phyloP scores from a whole-genome alignment of 2,888 invertebrate species.

The Phengaris alcon region DNA sequence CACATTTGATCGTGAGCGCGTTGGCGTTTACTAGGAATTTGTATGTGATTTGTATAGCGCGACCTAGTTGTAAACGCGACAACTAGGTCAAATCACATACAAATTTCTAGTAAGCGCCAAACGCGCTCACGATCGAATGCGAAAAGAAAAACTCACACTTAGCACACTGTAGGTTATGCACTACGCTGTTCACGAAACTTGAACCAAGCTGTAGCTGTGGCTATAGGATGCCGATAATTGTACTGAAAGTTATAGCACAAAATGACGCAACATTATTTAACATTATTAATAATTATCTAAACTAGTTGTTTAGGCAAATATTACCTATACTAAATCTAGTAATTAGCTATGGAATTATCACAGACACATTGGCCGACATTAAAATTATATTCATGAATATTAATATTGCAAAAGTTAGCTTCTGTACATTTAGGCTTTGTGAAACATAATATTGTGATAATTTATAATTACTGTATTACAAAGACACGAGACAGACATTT shows the following conservation, averaged over 20 bases:
- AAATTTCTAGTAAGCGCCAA: too few relatives aligned
- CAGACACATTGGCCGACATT: neutral
- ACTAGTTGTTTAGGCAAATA: neutral
- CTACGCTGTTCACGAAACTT: too few relatives aligned
- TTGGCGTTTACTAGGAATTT: too few relatives aligned
- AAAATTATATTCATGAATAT: slow-evolving; percentile 14
- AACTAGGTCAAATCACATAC: too few relatives aligned
- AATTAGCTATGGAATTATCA: slow-evolving; percentile 8
- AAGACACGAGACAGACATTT: too few relatives aligned
- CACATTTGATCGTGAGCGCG: too few relatives aligned
- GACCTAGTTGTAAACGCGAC: too few relatives aligned
- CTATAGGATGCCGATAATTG: neutral
- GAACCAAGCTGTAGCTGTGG: neutral
- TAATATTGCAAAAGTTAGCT: neutral
- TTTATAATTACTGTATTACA: neutral
- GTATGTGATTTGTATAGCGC: too few relatives aligned
- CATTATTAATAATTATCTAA: neutral
- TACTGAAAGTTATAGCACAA: neutral
- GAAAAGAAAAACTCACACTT: too few relatives aligned
- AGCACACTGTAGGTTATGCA: too few relatives aligned
- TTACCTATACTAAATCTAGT: neutral
- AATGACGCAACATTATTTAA: neutral
- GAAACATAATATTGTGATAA: neutral
- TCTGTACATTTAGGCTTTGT: neutral
- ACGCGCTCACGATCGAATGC: too few relatives aligned